Evolutionary conservation across 2,888 invertebrate species (phyloP), one percentile per base, ranked within the genome.

Genomic region (Drosophila atroscutellata): DNA sequence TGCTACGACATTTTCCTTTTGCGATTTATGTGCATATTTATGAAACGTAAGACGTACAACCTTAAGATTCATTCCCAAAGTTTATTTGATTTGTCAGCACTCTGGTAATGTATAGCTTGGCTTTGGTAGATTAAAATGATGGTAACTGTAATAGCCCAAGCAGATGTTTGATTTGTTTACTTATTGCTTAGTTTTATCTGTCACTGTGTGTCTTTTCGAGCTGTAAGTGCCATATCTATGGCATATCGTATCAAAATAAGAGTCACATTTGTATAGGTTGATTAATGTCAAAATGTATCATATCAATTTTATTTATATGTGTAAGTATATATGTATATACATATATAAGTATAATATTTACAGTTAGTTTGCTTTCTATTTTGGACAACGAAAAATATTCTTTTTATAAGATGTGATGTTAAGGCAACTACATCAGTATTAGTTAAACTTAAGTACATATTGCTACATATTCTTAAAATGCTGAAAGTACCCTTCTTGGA

Each of bases 81-180:
- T 37, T 30, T 57, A 45, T 70, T 64, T 52, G 62, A 63, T 63
- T 68, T 57, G 39, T 13, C n/a, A 39, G 42, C 42, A 11, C 13
- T 39, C 20, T 18, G 45, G 8, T 34, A 60, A 61, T 61, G 37
- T 42, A 58, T 57, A 65, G 57, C 76, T 55, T 63, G 54, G 2
- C 62, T 42, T 60, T 42, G 59, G 60, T 63, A 80, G 75, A 60
- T 56, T 57, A 59, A 63, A 63, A 60, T 75, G 51, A 42, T 42
- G 30, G 20, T 11, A 13, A 3, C 26, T 34, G 26, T 32, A 34
- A 50, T 50, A 20, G 45, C 45, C 34, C 26, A 34, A 39, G 55
- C 39, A 59, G 30, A 59, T 50, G 37, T 36, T 59, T 47, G 37
- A 59, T 30, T 61, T 72, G 65, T 69, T 80, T 64, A 34, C 39